Base-by-base conservation (phyloP, 2,797 vertebrate genomes). In the Notoglanidium macrostoma region DNA sequence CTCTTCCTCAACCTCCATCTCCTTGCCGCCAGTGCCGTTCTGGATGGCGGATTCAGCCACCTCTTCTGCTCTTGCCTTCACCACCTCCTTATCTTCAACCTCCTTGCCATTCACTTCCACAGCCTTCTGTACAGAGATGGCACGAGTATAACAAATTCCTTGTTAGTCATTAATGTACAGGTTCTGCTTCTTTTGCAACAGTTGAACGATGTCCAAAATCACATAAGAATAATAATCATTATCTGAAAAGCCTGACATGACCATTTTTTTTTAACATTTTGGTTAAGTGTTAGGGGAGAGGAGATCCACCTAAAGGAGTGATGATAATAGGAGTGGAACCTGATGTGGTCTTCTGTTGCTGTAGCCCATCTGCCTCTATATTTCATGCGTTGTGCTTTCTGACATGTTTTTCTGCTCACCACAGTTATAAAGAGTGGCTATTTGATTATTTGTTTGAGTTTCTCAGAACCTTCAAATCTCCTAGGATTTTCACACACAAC, bases 71-170 rank as follows among this genome's bases (percentile, higher is more conserved):
- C 19, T 59, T 11, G 40, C 78, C 6, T 32, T 65, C 44, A 19
- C 65, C 14, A 46, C 74, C 2, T 44, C 46, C 46, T 86, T 26
- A n/a, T 81, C 68, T 55, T 76, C 84, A 54, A 15, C 85, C 51
- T 87, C 23, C 76, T 90, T 87, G 70, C 86, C 73, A n/a, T 90
- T 91, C n/a, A 87, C 81, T 61, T 90, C 81, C 51, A 59, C 70
- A 49, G 63, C 21, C 77, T 79, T 40, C 4, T 73, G 68, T 26
- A 73, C 51, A 84, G 21, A 84, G 21, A 84, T 3, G 1, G 12
- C 72, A 49, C 1, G 7, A 23, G 72, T 46, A 46, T 26, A 3
- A 72, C 21, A 2, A 65, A 65, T n/a, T 32, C 5, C 65, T 32
- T 23, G 35, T 23, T 40, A 23, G 9, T 73, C 21, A 73, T 73